These are phyloP conservation scores for Cotesia glomerata DNA, from an alignment of 1,140 invertebrate species.

Conservation along the genomic window DNA sequence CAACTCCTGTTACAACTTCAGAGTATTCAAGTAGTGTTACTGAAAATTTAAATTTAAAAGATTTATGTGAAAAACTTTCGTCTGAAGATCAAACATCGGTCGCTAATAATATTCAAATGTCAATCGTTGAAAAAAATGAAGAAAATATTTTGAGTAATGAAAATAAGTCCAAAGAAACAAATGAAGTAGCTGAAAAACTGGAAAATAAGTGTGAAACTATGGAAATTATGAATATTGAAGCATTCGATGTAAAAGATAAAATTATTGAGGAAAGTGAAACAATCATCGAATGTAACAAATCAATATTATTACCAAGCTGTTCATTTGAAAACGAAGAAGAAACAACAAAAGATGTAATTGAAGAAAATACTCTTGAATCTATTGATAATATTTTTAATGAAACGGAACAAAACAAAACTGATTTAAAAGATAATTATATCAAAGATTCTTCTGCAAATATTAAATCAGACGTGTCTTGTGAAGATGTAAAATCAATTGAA, in stretches of 20 bases:
- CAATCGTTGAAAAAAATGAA: no score
- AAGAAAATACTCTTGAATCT: no score
- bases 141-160: no score
- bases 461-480: background rate
- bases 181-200: background rate
- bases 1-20: no score
- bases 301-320: no score
- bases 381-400: background rate
- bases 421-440: background rate
- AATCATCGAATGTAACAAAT: background rate
- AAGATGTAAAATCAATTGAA: background rate
- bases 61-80: no score
- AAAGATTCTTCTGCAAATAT: background rate
- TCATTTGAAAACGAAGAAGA: no score
- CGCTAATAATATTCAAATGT: no score
- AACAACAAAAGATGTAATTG: background rate
- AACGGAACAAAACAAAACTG: background rate
- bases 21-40: no score
- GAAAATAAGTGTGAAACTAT: background rate
- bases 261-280: background rate
- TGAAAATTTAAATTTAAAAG: no score
- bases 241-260: slow-evolving; percentile 4
- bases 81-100: no score
- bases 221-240: background rate
- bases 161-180: background rate